Evolutionary conservation across 2,888 invertebrate species (phyloP), one percentile per base, ranked within the genome.

Genomic region (Ramazzottius varieornatus): DNA sequence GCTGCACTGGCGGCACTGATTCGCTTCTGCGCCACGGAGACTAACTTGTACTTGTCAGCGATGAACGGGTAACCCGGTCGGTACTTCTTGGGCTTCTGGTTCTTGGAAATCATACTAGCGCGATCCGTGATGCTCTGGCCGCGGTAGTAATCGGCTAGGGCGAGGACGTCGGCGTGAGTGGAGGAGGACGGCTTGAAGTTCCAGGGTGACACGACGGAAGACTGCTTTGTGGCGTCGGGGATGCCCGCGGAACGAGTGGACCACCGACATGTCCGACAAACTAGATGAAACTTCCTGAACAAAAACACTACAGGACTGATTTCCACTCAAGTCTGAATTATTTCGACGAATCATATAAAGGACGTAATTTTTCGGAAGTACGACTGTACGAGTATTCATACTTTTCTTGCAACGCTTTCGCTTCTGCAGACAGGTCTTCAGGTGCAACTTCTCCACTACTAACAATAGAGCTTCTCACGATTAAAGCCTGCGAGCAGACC

Each of bases 1-100:
- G 8, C 40, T 40, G 20, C 40, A 40, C 40, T 13, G 8, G 40
- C 20, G 40, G 40, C 40, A 40, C 8, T 13, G 29, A 54, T 54
- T 8, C 54, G 54, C 24, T 54, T 54, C 54, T 54, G 54, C 20
- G 54, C 54, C 54, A 54, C 54, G 4, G 54, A 54, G n/a, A 54
- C 54, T 4, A 54, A 24, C 24, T 29, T 16, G 29, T 54, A 54
- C 54, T 54, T 54, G 29, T 54, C 54, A 8, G 20, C 54, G 20
- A 54, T 4, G n/a, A 24, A 54, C 8, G 20, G 20, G 29, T 54
- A 54, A 4, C 20, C 54, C 54, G 29, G 29, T 13, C 54, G 13
- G 20, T 8, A 4, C n/a, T 4, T 8, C 54, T 54, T 54, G n/a
- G 20, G 4, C 54, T 54, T 54, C 4, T 16, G 20, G 16, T 13